Evolutionary conservation across 2,113 vertebrate genomes (phyloP).

Genomic region (Charina bottae): DNA sequence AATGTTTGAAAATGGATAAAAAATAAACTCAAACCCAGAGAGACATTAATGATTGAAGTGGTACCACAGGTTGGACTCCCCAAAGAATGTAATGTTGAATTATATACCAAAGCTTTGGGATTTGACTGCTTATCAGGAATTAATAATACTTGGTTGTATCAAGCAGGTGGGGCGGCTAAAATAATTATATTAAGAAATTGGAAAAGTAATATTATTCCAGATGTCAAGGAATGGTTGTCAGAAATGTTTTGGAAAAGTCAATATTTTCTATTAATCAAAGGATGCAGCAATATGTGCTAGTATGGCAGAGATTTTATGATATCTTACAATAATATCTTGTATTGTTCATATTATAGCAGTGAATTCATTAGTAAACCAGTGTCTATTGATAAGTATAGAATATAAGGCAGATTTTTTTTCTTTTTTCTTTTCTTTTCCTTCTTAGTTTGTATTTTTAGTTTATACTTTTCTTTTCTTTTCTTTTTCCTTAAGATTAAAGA

Average conservation of each 20-base stretch:
- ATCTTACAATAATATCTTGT: no score
- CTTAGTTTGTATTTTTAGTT: no score
- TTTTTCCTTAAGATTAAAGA: not conserved
- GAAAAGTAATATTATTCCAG: not conserved
- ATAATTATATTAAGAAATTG: not conserved
- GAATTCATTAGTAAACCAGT: no score
- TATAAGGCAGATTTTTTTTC: no score
- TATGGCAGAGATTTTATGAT: no score
- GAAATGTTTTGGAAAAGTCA: not conserved
- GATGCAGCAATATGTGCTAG: no score
- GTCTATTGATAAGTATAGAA: no score
- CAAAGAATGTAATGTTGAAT: not conserved
- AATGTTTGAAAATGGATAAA: slow-evolving; percentile 43
- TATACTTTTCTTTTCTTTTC: not conserved
- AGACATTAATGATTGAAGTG: not conserved
- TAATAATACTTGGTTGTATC: not conserved
- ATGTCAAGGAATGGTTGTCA: not conserved
- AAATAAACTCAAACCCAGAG: not conserved
- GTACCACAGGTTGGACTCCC: not conserved
- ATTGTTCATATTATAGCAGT: no score
- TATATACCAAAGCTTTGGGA: not conserved
- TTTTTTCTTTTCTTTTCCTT: no score
- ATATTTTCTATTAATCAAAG: not conserved
- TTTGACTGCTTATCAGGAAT: not conserved
- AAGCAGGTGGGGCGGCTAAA: not conserved